Evolutionary conservation across 2,113 vertebrate species (phyloP), one percentile per base, ranked within the genome.

Genomic region (Nibea albiflora): DNA sequence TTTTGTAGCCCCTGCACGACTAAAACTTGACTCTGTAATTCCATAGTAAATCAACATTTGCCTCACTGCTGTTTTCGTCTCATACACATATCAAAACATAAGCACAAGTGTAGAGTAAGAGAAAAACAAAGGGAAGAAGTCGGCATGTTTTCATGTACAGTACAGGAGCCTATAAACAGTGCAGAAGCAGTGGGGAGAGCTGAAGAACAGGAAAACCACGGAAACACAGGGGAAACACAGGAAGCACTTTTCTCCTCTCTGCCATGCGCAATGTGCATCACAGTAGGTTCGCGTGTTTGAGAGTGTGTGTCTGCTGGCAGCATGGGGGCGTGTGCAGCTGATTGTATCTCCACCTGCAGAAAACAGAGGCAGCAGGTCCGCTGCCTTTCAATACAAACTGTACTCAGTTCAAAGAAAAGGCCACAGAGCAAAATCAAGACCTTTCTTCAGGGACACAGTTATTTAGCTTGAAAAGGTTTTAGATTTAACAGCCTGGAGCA

Each of bases 171-270:
- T 46, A 11, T 22, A 47, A 9, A 50, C 39, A 62, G 49, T 53
- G 31, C 31, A 28, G 56, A 52, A 24, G 66, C 42, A 52, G 60
- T 15, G 16, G n/a, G 26, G 60, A 17, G 75, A 78, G 10, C 73
- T 0, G 7, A 63, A 3, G 4, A 75, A 63, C 60, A 71, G 72
- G 69, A 83, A 85, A 39, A 8, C 35, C 35, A 9, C 8, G 35
- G 35, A 39, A 39, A 39, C 35, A 39, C 35, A 39, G 35, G 8
- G 35, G 35, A 73, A 46, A 14, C 72, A 75, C 76, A 86, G 78
- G 77, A 89, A 91, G 71, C 49, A 46, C 42, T 66, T 74, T 66
- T 80, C 50, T 79, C 0, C 64, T 73, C 68, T 72, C 57, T n/a
- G 60, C 52, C 53, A 15, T 31, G 44, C 2, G 19, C 31, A 10